A percentile compares a stretch with the other conserved stretches of the same genome.
These are phyloP conservation scores for Piaya cayana DNA, from an alignment of 2,113 vertebrate genomes.

Conservation along the genomic window DNA sequence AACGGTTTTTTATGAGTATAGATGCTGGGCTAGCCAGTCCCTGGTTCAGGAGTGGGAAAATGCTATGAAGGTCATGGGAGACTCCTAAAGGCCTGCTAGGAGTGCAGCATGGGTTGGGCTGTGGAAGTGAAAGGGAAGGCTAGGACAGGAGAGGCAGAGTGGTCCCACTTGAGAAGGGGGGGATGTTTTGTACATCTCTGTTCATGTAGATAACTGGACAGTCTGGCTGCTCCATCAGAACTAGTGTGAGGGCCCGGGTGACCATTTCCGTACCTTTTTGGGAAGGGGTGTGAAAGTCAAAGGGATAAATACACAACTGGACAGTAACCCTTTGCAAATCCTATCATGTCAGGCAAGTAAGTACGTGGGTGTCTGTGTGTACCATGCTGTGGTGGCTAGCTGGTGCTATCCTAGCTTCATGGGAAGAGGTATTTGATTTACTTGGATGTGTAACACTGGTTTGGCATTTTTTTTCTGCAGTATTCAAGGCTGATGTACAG, in stretches of 20 bases:
- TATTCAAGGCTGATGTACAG: background rate
- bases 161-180: background rate
- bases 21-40: background rate
- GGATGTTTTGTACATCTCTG: background rate
- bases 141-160: background rate
- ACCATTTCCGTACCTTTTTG: background rate
- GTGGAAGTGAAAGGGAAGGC: background rate
- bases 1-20: background rate
- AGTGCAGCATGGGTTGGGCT: background rate
- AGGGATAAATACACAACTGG: background rate
- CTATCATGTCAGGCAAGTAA: background rate
- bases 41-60: background rate
- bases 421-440: background rate
- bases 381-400: background rate
- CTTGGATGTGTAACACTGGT: background rate
- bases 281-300: background rate
- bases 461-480: background rate
- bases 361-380: background rate
- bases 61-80: background rate
- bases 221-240: background rate
- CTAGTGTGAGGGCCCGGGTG: background rate
- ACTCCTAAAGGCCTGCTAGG: background rate
- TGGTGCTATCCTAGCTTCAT: background rate
- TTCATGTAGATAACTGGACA: background rate
- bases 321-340: background rate